Conservation (phyloP, 2,888 invertebrate species). For the Synanthedon tipuliformis region DNA sequence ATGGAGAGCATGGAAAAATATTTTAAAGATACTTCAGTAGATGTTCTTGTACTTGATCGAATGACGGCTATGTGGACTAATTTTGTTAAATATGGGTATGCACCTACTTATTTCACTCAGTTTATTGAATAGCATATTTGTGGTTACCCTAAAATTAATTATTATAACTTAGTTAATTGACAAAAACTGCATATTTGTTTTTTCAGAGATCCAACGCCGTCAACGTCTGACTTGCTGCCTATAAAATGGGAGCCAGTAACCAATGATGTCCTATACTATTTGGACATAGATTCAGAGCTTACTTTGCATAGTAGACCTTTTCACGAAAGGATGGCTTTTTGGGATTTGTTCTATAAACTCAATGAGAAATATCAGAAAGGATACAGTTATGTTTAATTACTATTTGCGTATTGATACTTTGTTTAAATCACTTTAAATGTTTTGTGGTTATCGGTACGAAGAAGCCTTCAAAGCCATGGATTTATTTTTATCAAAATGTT, state of each 20-base stretch:
- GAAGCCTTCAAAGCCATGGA: too few relatives aligned
- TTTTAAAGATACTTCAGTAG: not conserved
- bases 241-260: conserved; percentile 7
- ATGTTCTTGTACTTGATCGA: conserved; percentile 8
- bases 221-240: conserved; percentile 2
- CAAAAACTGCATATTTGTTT: not conserved
- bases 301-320: conserved; percentile 11
- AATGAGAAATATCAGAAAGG: not conserved
- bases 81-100: conserved; percentile 11
- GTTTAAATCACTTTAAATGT: too few relatives aligned
- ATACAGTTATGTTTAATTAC: not conserved
- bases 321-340: conserved; percentile 16
- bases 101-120: not conserved
- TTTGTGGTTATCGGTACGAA: too few relatives aligned
- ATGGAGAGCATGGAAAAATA: conserved; percentile 1
- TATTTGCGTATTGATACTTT: too few relatives aligned
- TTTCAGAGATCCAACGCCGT: conserved; percentile 10
- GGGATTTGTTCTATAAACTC: conserved; percentile 13
- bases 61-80: conserved; percentile 12
- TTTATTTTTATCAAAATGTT: too few relatives aligned
- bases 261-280: not conserved
- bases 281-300: conserved; percentile 13
- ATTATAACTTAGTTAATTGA: not conserved
- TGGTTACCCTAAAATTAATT: not conserved
- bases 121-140: not conserved